phyloP scores from a whole-genome alignment of 2,888 invertebrate genomes.

The Blomia tropicalis region DNA sequence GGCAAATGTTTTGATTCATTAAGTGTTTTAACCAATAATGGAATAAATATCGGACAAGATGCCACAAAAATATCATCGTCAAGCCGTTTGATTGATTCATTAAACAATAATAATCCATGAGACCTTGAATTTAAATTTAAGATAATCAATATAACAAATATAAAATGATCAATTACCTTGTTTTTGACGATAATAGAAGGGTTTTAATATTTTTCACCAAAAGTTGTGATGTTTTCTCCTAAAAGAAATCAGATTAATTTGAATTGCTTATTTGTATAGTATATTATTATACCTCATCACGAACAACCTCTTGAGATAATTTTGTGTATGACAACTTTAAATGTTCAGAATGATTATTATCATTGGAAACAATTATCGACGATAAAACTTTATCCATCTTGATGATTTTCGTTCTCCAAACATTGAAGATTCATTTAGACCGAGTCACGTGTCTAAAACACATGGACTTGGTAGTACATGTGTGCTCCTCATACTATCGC shows the following conservation, averaged over 20 bases:
- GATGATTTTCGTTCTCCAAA: no score
- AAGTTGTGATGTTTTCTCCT: background rate
- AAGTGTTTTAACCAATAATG: background rate
- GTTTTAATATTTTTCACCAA: slow-evolving; percentile 1
- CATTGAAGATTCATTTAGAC: no score
- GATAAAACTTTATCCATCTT: slow-evolving; percentile 1
- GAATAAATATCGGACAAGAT: background rate
- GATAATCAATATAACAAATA: background rate
- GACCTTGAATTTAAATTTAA: background rate
- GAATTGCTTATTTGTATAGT: background rate
- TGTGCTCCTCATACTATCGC: no score
- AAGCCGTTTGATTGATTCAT: background rate
- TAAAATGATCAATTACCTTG: background rate
- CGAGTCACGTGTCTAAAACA: no score
- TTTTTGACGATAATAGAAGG: background rate
- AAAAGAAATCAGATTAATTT: background rate
- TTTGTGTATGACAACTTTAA: background rate
- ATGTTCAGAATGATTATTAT: background rate
- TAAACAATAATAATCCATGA: background rate
- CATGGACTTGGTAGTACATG: no score
- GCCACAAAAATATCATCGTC: background rate
- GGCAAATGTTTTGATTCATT: background rate
- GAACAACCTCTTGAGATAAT: background rate
- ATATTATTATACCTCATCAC: slow-evolving; percentile 2
- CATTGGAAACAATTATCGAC: no score